Base-by-base conservation (phyloP, 2,888 invertebrate species). In the Salticus scenicus region DNA sequence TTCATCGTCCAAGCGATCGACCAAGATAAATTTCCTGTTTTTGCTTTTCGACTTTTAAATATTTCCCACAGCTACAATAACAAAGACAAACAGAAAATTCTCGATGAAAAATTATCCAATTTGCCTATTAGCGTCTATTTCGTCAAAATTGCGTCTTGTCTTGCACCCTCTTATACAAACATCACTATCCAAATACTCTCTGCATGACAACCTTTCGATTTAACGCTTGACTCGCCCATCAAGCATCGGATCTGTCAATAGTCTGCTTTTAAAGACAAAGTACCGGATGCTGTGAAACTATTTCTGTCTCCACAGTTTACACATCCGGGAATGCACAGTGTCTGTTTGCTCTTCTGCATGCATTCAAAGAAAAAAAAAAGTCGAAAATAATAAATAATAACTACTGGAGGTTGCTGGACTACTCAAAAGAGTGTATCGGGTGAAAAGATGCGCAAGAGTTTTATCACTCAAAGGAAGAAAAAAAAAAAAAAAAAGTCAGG, bases 271-370 rank as follows among this genome's bases (percentile, higher is more conserved):
- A 64, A 37, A 77, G 73, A 77, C 72, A 77, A 84, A 84, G 77
- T 77, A 77, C 77, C 77, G 77, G 83, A 77, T 77, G 77, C 67
- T 28, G 20, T n/a, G 14, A 69, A 57, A 83, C 83, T 83, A 77
- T 77, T 84, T 77, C 57, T 77, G 77, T 84, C 83, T 74, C 57
- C 73, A 69, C 67, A 73, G 83, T 77, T 84, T 78, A 84, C 73
- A 83, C 83, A 84, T 84, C 83, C 83, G 77, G 73, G 73, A 57
- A 57, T 57, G 24, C 24, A 57, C 57, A 57, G 24, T 57, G 24
- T 57, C 24, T 57, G 57, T 24, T 24, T 24, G 57, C 57, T 57
- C 57, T 57, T 47, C 14, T 47, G 42, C 17, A 8, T 24, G 57
- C 24, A 5, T 37, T 57, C 57, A 57, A n/a, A n/a, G 37, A 37